Evolutionary conservation across 2,797 vertebrate genomes (phyloP).

Genomic region (Masticophis lateralis): DNA sequence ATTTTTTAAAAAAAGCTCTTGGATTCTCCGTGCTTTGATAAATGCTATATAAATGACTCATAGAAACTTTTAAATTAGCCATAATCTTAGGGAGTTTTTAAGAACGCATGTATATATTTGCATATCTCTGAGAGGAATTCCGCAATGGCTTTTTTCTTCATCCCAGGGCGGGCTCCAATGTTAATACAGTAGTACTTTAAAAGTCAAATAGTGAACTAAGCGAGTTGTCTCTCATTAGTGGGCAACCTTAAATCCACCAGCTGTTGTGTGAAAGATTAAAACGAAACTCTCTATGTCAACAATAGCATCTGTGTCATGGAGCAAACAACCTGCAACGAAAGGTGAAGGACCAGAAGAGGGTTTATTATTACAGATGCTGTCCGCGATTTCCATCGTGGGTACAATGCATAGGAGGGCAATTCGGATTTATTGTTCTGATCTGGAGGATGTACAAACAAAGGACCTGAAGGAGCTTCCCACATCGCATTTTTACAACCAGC

Average conservation of each 20-base stretch:
- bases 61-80: neutral
- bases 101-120: neutral
- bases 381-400: neutral
- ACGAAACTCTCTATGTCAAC: neutral
- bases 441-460: neutral
- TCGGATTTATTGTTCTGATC: slow-evolving; percentile 1
- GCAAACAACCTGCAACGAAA: neutral
- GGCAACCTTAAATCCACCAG: neutral
- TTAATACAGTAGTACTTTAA: neutral
- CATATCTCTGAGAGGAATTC: neutral
- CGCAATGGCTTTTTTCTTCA: neutral
- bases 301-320: neutral
- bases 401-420: neutral
- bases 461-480: neutral
- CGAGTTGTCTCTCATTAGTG: neutral
- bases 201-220: neutral
- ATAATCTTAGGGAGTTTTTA: neutral
- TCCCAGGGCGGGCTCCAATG: neutral
- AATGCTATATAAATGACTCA: neutral
- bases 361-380: neutral
- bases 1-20: neutral
- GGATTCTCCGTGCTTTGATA: neutral
- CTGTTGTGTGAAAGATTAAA: neutral
- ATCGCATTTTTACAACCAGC: neutral
- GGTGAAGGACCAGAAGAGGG: neutral